phyloP scores from a whole-genome alignment of 2,888 invertebrate genomes.

The Pristionchus arcanus region DNA sequence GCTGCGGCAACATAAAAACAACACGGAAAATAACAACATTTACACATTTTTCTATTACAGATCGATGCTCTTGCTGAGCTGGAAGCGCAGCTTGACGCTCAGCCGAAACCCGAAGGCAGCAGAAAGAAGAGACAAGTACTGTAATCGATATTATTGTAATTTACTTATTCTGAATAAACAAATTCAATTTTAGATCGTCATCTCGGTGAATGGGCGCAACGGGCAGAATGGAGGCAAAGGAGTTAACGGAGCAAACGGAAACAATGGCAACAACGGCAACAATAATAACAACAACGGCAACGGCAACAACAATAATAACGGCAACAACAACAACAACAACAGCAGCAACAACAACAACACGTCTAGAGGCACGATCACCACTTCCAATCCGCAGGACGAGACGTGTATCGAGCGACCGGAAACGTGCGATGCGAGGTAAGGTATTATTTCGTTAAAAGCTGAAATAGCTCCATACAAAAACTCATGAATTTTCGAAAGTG shows the following conservation, averaged over 20 bases:
- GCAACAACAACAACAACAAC: neutral
- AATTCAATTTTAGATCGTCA: conserved; percentile 55
- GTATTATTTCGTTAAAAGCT: neutral
- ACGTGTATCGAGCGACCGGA: conserved; percentile 21
- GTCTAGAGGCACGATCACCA: neutral
- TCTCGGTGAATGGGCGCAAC: neutral
- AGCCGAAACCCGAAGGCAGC: neutral
- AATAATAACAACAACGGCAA: neutral
- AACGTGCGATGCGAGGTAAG: neutral
- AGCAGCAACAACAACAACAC: neutral
- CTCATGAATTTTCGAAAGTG: too few species aligned
- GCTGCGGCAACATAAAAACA: too few species aligned
- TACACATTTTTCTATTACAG: neutral
- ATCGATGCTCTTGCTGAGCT: neutral
- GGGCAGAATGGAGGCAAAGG: neutral
- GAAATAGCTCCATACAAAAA: neutral
- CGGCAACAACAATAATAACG: neutral
- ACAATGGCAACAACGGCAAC: neutral
- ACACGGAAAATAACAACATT: neutral
- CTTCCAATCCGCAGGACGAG: neutral
- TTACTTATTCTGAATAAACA: neutral
- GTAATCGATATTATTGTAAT: neutral
- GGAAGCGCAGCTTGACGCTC: neutral
- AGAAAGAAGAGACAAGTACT: conserved; percentile 9
- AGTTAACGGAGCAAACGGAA: neutral